Percentiles rank a stretch among this genome's conserved stretches.
Evolutionary conservation across 2,888 invertebrate genomes (phyloP).

Genomic region (Nipponacmea schrenckii): DNA sequence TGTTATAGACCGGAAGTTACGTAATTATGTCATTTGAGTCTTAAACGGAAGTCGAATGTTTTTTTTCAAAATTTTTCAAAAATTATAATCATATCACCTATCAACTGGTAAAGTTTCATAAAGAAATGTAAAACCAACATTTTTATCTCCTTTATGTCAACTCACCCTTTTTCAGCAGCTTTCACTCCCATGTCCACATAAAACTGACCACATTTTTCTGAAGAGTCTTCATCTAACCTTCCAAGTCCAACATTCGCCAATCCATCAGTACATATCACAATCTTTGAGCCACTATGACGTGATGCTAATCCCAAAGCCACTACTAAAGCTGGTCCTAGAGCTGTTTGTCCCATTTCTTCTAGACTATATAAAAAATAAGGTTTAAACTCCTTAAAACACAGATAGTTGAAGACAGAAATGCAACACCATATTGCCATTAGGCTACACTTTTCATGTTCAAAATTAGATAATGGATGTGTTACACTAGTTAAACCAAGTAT

Average conservation of each 20-base stretch:
- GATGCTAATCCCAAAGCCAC: constrained; percentile 60
- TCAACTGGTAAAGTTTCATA: too few relatives aligned
- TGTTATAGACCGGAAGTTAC: too few relatives aligned
- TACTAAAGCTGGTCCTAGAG: constrained; percentile 64
- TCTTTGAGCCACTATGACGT: constrained; percentile 63
- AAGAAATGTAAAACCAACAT: too few relatives aligned
- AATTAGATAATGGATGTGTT: too few relatives aligned
- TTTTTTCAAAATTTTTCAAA: too few relatives aligned
- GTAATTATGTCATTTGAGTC: too few relatives aligned
- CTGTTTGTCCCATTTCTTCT: constrained; percentile 64
- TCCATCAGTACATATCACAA: constrained; percentile 67
- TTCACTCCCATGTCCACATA: constrained; percentile 47
- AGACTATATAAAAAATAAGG: constrained; percentile 41
- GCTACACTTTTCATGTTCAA: too few relatives aligned
- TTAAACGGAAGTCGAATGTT: too few relatives aligned
- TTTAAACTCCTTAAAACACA: not conserved
- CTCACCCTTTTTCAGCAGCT: constrained; percentile 57
- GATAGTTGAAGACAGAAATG: too few relatives aligned
- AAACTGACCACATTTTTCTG: constrained; percentile 41
- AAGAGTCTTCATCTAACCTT: constrained; percentile 47
- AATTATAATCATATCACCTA: too few relatives aligned
- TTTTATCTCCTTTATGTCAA: not conserved
- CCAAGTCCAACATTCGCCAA: constrained; percentile 65
- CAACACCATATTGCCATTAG: too few relatives aligned
- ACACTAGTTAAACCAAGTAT: too few relatives aligned